Percentiles rank a stretch among this genome's conserved stretches.
These are phyloP conservation scores for Nephotettix cincticeps DNA, from an alignment of 1,140 invertebrate genomes.

Conservation along the genomic window DNA sequence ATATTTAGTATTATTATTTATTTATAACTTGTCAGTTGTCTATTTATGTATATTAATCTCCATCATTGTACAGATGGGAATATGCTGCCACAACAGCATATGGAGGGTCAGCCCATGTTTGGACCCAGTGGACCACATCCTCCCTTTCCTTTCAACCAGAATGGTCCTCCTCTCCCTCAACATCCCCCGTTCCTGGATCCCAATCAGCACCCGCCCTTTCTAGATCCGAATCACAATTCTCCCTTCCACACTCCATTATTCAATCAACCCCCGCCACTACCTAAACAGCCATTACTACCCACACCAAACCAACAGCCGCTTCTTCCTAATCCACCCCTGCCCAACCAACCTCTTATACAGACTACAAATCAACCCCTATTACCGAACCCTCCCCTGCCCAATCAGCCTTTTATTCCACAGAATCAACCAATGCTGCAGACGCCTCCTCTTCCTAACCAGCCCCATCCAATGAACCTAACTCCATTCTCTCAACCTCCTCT, in stretches of 20 bases:
- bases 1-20: no score
- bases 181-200: not conserved
- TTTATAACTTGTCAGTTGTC: no score
- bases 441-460: conserved; percentile 9
- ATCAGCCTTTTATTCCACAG: not conserved
- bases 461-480: not conserved
- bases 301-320: conserved; percentile 49
- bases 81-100: not conserved
- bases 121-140: not conserved
- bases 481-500: conserved; percentile 2
- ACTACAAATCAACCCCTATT: not conserved
- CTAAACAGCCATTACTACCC: conserved; percentile 44
- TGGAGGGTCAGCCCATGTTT: not conserved
- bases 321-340: conserved; percentile 26
- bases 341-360: not conserved
- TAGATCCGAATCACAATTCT: conserved; percentile 32
- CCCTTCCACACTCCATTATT: conserved; percentile 29
- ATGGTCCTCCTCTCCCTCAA: not conserved
- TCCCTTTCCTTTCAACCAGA: not conserved
- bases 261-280: conserved; percentile 31
- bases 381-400: not conserved
- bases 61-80: conserved; percentile 3
- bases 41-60: no score
- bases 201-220: not conserved
- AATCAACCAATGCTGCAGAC: not conserved